Base-by-base conservation (phyloP, 2,797 vertebrate genomes). In the Neosalanx taihuensis region DNA sequence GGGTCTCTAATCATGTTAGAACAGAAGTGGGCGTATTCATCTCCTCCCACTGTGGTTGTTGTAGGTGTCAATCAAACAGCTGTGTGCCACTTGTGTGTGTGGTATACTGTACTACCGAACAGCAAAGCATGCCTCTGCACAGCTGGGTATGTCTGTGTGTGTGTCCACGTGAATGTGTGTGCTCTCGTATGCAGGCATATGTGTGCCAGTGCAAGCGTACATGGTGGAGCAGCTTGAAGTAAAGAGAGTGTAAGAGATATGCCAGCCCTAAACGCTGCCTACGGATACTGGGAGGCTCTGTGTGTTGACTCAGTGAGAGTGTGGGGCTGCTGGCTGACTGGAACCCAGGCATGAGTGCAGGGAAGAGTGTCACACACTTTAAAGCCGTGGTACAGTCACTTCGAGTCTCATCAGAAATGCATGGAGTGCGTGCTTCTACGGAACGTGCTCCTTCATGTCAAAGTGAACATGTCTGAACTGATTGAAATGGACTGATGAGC, bases 401-500 rank as follows among this genome's bases (percentile, higher is more conserved):
- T 72, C 70, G 5, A 31, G 13, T n/a, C 62, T 70, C 69, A 18
- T 76, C 57, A 23, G 15, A 69, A 72, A 75, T 56, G 20, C 6
- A 5, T 0, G 66, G 67, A 6, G 62, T 33, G 2, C 6, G 31
- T 7, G 62, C 62, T 20, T 4, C n/a, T 17, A 65, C 57, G 18
- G 61, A 23, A 66, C 20, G 49, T 3, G 64, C 82, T 64, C 53
- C 1, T 59, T 1, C 31, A 69, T 30, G 72, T 73, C 82, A 74
- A 17, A 76, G 65, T 26, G 68, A 64, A 72, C 76, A 35, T 76
- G 77, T 83, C 77, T 71, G 69, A 3, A 63, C 46, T 83, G 74
- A 86, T 82, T 73, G 74, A 76, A 83, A 81, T 76, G 79, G 86
- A 85, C 84, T 76, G 82, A 85, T 69, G 80, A 85, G 80, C 74